These are phyloP conservation scores for Diabrotica balteata DNA, from an alignment of 2,888 invertebrate genomes.

Conservation along the genomic window DNA sequence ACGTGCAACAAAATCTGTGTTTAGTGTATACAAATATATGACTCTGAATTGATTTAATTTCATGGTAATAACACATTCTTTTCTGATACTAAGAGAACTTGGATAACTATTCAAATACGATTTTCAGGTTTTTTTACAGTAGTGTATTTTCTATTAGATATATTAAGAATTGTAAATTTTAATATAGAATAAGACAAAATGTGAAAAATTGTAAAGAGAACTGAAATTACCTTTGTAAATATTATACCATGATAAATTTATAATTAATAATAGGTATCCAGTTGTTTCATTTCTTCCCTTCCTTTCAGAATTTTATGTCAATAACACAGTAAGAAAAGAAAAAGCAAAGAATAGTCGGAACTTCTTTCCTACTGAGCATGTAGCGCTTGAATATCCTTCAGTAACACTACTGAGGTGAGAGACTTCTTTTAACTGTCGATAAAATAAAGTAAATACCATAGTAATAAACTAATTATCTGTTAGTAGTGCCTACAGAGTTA, in stretches of 20 bases:
- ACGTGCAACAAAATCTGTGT: too few relatives aligned
- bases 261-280: conserved; percentile 10
- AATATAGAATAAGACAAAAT: conserved; percentile 30
- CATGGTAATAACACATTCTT: conserved; percentile 1
- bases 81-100: background rate
- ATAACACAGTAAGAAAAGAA: too few relatives aligned
- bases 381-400: too few relatives aligned
- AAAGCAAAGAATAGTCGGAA: too few relatives aligned
- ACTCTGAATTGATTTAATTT: background rate
- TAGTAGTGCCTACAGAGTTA: too few relatives aligned
- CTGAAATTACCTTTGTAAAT: conserved; percentile 41
- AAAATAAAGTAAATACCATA: too few relatives aligned
- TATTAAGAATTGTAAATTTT: conserved; percentile 43
- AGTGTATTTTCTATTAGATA: conserved; percentile 16
- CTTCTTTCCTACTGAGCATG: too few relatives aligned
- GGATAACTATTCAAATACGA: background rate
- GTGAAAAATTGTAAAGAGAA: conserved; percentile 42
- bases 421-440: too few relatives aligned
- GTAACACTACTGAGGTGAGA: too few relatives aligned
- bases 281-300: background rate
- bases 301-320: background rate
- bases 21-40: too few relatives aligned
- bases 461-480: too few relatives aligned
- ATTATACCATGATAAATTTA: conserved; percentile 22
- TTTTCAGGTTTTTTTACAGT: background rate